Percentiles rank a stretch among this genome's conserved stretches.
phyloP scores from a whole-genome alignment of 2,797 vertebrate species.

The Picus viridis region DNA sequence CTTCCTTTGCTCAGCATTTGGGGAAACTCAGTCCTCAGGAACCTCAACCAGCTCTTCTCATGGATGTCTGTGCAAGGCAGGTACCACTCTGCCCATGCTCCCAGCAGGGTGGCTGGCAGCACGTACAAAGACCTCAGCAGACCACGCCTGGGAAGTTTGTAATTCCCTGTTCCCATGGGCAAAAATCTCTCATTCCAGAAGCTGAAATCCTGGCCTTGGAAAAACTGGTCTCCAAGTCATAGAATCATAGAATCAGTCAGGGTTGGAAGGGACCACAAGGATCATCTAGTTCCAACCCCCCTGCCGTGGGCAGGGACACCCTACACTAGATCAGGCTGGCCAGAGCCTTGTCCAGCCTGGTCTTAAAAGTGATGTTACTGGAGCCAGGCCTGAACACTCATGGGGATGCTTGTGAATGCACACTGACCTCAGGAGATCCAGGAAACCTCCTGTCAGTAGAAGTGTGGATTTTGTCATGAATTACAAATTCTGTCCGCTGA shows the following conservation, averaged over 20 bases:
- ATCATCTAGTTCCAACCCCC: too few relatives aligned
- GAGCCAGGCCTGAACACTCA: background rate
- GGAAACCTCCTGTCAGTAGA: background rate
- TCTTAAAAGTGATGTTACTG: background rate
- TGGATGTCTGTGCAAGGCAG: background rate
- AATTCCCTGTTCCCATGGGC: background rate
- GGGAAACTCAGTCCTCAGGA: background rate
- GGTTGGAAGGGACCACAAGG: too few relatives aligned
- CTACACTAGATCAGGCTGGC: too few relatives aligned
- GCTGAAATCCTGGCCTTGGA: background rate
- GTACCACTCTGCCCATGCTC: background rate
- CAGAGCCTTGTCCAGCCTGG: too few relatives aligned
- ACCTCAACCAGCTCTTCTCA: background rate
- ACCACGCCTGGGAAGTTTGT: background rate
- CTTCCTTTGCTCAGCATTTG: background rate
- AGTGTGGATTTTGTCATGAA: background rate
- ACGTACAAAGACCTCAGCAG: background rate
- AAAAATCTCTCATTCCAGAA: background rate
- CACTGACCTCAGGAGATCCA: background rate
- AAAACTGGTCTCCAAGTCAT: background rate
- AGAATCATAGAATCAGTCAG: too few relatives aligned
- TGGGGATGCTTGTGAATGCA: background rate
- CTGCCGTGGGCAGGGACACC: too few relatives aligned
- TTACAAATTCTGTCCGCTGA: background rate
- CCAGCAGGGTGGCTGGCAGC: conserved; percentile 3